A percentile compares a stretch with the other conserved stretches of the same genome.
Evolutionary conservation across 2,797 vertebrate species (phyloP).

Genomic region (Decapterus maruadsi): DNA sequence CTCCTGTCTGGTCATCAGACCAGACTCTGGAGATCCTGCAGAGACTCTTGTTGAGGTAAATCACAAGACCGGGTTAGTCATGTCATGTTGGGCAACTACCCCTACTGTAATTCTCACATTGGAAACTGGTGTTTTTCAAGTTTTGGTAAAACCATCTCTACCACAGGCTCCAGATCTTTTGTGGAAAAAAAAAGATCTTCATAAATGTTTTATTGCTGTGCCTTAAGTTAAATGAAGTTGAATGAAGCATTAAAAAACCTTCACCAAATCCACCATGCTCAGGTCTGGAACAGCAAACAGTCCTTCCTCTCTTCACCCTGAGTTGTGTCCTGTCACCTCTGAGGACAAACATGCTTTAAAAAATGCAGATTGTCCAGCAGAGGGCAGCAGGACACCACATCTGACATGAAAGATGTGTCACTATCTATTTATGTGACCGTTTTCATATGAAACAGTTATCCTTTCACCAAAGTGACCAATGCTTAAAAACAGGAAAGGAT

Average conservation of each 20-base stretch:
- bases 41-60: constrained; percentile 85
- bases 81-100: too few species aligned
- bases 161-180: neutral
- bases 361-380: neutral
- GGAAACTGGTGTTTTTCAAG: too few species aligned
- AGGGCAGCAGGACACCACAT: neutral
- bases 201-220: too few species aligned
- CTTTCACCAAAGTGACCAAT: neutral
- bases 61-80: too few species aligned
- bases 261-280: too few species aligned
- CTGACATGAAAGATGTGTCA: neutral
- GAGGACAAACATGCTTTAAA: neutral
- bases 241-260: too few species aligned
- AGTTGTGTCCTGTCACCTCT: neutral
- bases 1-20: constrained; percentile 84
- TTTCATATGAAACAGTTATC: neutral
- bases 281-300: too few species aligned
- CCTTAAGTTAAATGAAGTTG: too few species aligned
- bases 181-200: too few species aligned
- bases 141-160: too few species aligned
- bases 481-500: neutral
- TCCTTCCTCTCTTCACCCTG: too few species aligned
- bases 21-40: constrained; percentile 86
- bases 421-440: neutral
- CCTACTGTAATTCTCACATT: too few species aligned